Evolutionary conservation across 2,888 invertebrate species (phyloP).

Genomic region (Cheilosia vulpina): DNA sequence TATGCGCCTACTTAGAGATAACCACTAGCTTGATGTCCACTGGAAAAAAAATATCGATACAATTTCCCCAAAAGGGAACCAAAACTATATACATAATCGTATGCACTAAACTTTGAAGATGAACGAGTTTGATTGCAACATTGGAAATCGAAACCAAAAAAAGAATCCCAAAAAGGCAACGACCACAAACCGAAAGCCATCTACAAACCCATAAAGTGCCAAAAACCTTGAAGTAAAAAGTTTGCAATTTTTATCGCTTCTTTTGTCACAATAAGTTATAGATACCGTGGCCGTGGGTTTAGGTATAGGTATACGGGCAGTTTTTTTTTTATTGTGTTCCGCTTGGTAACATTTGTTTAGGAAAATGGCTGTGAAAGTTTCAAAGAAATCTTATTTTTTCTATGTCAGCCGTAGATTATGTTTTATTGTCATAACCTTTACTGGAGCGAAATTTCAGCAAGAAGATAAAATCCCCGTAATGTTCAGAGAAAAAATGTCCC

Average conservation of each 20-base stretch:
- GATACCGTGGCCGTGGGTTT: constrained; percentile 16
- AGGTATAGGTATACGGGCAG: background rate
- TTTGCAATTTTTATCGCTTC: constrained; percentile 29
- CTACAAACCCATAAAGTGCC: constrained; percentile 8
- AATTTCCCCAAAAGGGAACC: background rate
- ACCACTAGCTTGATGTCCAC: too few relatives aligned
- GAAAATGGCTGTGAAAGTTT: constrained; percentile 33
- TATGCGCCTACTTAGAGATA: too few relatives aligned
- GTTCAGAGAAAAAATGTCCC: background rate
- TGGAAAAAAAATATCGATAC: too few relatives aligned
- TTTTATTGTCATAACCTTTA: constrained; percentile 29
- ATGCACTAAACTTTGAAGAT: background rate
- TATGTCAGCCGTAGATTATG: background rate
- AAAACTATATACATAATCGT: background rate
- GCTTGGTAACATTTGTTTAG: constrained; percentile 1
- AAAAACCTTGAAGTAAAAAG: constrained; percentile 28
- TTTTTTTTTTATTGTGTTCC: background rate
- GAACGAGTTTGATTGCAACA: constrained; percentile 12
- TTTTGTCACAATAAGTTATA: constrained; percentile 26
- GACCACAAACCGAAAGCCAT: background rate
- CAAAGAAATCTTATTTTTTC: constrained; percentile 19
- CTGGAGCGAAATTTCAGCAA: constrained; percentile 15
- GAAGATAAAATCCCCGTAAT: constrained; percentile 4
- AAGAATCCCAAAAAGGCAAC: background rate
- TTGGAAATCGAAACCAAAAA: background rate